Conservation (phyloP, 2,113 vertebrate genomes). For the Petrocephalus microphthalmus region DNA sequence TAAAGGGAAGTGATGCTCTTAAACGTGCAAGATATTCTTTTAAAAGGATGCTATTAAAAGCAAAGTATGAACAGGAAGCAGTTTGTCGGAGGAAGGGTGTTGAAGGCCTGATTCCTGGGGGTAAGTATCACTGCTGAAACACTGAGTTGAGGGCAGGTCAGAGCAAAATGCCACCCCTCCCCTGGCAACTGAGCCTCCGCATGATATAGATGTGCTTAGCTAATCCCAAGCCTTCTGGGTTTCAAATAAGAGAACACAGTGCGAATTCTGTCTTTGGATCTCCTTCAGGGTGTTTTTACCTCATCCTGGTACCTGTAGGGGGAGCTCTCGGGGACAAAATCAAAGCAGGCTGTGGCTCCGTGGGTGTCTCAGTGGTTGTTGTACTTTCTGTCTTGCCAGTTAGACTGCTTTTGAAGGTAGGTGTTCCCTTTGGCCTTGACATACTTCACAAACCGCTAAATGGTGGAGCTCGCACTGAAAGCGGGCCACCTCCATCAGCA, state of each 20-base stretch:
- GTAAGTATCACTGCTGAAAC: conserved; percentile 9
- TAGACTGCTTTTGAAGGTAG: background rate
- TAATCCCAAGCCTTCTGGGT: background rate
- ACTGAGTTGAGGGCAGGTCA: background rate
- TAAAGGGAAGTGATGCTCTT: background rate
- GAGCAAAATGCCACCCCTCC: background rate
- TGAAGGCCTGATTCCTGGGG: background rate
- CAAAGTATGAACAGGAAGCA: background rate
- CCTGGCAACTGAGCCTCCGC: background rate
- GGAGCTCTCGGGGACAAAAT: background rate
- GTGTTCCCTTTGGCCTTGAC: background rate
- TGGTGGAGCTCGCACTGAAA: background rate
- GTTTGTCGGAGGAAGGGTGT: background rate
- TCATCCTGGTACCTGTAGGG: background rate
- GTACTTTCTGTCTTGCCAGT: background rate
- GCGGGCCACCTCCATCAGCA: background rate
- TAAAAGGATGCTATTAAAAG: background rate
- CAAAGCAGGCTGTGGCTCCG: background rate
- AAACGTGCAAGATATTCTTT: background rate
- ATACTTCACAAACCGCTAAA: background rate
- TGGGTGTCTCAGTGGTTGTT: background rate
- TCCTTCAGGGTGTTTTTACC: background rate
- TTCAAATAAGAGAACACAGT: background rate
- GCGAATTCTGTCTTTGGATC: background rate
- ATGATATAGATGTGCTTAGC: background rate